Percentiles rank a stretch among this genome's conserved stretches.
phyloP scores from a whole-genome alignment of 2,797 vertebrate species.

The Tragopan temminckii region DNA sequence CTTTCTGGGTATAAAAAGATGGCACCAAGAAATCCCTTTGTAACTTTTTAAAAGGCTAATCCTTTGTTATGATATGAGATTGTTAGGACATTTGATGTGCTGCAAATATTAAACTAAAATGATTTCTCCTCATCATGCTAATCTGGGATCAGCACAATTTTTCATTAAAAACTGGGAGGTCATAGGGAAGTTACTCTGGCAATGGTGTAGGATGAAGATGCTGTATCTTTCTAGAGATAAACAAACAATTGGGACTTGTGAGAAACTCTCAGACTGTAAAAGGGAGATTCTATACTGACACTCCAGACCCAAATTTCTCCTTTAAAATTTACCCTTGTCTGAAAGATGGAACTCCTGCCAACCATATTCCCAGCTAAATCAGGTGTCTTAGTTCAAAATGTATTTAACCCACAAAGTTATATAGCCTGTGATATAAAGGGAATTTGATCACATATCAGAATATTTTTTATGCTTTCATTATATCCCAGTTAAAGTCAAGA shows the following conservation, averaged over 20 bases:
- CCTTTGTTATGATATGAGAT: not conserved
- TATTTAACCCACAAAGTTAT: not conserved
- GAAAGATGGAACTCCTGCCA: not conserved
- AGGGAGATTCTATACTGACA: accelerated
- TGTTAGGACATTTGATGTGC: not conserved
- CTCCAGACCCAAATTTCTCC: not conserved
- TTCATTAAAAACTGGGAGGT: not conserved
- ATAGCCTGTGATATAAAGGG: not conserved
- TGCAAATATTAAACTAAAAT: not conserved
- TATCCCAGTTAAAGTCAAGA: not conserved
- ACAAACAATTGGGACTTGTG: not conserved
- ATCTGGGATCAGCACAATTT: conserved; percentile 1
- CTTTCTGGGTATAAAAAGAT: not conserved
- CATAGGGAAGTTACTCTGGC: not conserved
- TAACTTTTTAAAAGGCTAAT: not conserved
- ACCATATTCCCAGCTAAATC: not conserved
- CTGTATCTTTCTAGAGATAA: not conserved
- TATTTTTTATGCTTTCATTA: not conserved
- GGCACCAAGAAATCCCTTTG: not conserved
- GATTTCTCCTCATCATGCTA: not conserved
- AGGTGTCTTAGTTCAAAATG: not conserved
- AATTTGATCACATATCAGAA: not conserved
- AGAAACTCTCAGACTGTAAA: not conserved
- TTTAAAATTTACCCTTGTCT: accelerated
- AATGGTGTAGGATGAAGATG: not conserved